These are phyloP conservation scores for Hemithea aestivaria DNA, from an alignment of 2,888 invertebrate species.

Conservation along the genomic window DNA sequence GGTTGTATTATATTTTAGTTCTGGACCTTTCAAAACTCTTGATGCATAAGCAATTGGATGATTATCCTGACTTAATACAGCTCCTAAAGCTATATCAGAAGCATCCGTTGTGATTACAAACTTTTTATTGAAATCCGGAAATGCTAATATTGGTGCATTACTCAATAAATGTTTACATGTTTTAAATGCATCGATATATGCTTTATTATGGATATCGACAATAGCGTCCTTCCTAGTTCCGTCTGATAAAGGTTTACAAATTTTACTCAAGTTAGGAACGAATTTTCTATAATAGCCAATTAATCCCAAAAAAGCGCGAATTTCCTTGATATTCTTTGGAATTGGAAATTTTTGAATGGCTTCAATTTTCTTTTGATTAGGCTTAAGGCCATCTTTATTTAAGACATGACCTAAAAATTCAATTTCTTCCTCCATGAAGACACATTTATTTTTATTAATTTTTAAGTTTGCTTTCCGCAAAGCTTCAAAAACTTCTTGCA, in stretches of 20 bases:
- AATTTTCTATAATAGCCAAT: no score
- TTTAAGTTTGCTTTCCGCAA: not conserved
- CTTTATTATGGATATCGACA: no score
- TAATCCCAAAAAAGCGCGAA: no score
- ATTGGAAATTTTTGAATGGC: not conserved
- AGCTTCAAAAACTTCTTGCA: not conserved
- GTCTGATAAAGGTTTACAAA: no score
- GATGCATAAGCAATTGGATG: not conserved
- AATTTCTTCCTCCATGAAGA: not conserved
- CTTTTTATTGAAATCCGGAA: not conserved
- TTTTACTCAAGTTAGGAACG: no score
- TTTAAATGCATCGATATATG: no score
- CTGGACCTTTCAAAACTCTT: not conserved
- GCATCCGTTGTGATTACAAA: conserved; percentile 1
- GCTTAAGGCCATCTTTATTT: not conserved
- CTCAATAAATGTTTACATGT: not conserved
- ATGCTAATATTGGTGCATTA: not conserved
- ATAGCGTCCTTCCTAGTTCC: no score
- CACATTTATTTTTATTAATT: not conserved
- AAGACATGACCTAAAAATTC: not conserved
- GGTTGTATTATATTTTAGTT: conserved; percentile 3
- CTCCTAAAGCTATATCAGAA: no score
- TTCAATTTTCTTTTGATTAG: not conserved
- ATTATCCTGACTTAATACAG: no score
- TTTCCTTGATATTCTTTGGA: no score